Percentiles rank a stretch among this genome's conserved stretches.
These are phyloP conservation scores for Ornithoptera priamus DNA, from an alignment of 2,888 invertebrate genomes.

Conservation along the genomic window DNA sequence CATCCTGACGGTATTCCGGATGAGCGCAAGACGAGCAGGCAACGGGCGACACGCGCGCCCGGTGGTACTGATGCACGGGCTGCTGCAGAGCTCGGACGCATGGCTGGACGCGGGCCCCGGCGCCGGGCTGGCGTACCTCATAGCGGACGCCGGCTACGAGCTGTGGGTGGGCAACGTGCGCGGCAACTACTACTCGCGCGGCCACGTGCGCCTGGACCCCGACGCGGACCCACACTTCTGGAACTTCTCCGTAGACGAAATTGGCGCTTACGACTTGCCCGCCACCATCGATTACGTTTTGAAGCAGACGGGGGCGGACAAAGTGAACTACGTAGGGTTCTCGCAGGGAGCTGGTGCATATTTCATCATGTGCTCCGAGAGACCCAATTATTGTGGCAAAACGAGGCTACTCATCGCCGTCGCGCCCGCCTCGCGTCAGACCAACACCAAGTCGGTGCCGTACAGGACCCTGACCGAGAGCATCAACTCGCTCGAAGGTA, in stretches of 20 bases:
- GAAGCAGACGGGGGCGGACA: constrained; percentile 43
- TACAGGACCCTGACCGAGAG: constrained; percentile 79
- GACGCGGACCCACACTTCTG: constrained; percentile 66
- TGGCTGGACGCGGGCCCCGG: constrained; percentile 59
- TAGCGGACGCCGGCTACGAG: constrained; percentile 46
- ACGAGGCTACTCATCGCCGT: constrained; percentile 80
- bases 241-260: constrained; percentile 83
- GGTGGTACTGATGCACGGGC: constrained; percentile 61
- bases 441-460: constrained; percentile 56
- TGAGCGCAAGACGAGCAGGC: constrained; percentile 28
- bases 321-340: constrained; percentile 82
- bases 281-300: constrained; percentile 70
- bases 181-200: constrained; percentile 72
- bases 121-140: constrained; percentile 44
- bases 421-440: constrained; percentile 81
- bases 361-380: constrained; percentile 83
- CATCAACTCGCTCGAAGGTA: constrained; percentile 56
- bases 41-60: constrained; percentile 35
- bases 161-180: constrained; percentile 54
- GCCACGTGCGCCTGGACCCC: constrained; percentile 67
- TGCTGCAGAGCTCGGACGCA: constrained; percentile 56
- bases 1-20: constrained; percentile 37
- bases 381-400: constrained; percentile 84
- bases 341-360: constrained; percentile 86
- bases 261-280: constrained; percentile 87